phyloP scores from a whole-genome alignment of 2,888 invertebrate species.

The Magallana nippona region DNA sequence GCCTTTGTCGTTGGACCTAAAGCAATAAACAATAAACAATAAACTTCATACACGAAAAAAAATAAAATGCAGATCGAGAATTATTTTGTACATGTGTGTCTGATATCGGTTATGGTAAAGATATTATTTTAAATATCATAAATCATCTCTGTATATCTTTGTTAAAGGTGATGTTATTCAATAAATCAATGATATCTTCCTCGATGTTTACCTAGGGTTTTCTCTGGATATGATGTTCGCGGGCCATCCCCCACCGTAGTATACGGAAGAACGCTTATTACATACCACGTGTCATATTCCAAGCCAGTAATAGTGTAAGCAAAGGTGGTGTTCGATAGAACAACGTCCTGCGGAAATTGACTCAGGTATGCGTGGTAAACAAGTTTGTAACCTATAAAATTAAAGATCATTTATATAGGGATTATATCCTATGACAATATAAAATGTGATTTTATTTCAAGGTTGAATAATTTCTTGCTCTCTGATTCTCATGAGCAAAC shows the following conservation, averaged over 20 bases:
- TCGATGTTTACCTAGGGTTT: constrained; percentile 53
- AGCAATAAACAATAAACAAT: constrained; percentile 29
- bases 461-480: too few species aligned
- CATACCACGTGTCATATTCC: constrained; percentile 94
- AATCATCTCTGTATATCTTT: too few species aligned
- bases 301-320: constrained; percentile 88
- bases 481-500: too few species aligned
- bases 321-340: constrained; percentile 46
- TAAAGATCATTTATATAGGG: not conserved
- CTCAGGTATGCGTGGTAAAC: constrained; percentile 50
- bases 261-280: constrained; percentile 94
- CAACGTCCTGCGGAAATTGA: constrained; percentile 42
- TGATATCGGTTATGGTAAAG: too few species aligned
- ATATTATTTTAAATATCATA: too few species aligned
- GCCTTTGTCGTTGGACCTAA: constrained; percentile 43
- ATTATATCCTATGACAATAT: not conserved
- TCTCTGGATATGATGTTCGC: constrained; percentile 52
- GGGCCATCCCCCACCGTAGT: constrained; percentile 97
- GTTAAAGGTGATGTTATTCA: not conserved
- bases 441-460: too few species aligned
- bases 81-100: too few species aligned
- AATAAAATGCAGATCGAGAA: too few species aligned
- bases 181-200: not conserved
- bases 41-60: not conserved
- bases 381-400: constrained; percentile 55